Base-by-base conservation (phyloP, 2,888 invertebrate genomes). In the Cephalotes varians region DNA sequence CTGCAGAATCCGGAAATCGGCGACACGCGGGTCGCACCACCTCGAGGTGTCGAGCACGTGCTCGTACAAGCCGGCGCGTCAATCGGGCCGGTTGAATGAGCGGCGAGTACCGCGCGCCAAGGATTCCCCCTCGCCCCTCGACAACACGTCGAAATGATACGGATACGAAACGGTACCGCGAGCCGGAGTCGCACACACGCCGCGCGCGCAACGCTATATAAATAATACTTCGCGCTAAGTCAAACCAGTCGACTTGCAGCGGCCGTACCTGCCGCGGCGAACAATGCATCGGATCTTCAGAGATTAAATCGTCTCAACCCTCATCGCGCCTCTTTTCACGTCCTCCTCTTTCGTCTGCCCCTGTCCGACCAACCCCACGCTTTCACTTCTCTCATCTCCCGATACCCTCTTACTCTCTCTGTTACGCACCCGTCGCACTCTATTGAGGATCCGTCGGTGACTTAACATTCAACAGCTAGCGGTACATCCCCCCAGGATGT, bases 161-260 rank as follows among this genome's bases (percentile, higher is more conserved):
- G 76, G 67, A 67, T 82, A 88, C 74, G 86, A 86, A 88, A 88
- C 85, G 88, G 84, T 79, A 71, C 44, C 81, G 84, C 62, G 84
- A 82, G 80, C 82, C 37, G 81, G 74, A 81, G 84, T 65, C 74
- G 76, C 65, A 72, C 49, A 49, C 56, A 31, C 49, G 83, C 64
- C 37, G 37, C 62, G 37, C 82, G 85, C 34, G n/a, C 76, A 87
- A 86, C 80, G 85, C 91, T 93, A 93, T 94, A 94, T 94, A 94
- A 93, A 94, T 92, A 93, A 93, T 93, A 94, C 93, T 92, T 93
- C 89, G 91, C 92, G 90, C 91, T 90, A 91, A 90, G 91, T 88
- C 89, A 87, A 92, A 92, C 91, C 94, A 94, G 94, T 94, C 90
- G 89, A 91, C 91, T 91, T 92, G 92, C 91, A 91, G 91, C 93